Conservation (phyloP, 2,113 vertebrate genomes). For the Lepidothrix coronata region DNA sequence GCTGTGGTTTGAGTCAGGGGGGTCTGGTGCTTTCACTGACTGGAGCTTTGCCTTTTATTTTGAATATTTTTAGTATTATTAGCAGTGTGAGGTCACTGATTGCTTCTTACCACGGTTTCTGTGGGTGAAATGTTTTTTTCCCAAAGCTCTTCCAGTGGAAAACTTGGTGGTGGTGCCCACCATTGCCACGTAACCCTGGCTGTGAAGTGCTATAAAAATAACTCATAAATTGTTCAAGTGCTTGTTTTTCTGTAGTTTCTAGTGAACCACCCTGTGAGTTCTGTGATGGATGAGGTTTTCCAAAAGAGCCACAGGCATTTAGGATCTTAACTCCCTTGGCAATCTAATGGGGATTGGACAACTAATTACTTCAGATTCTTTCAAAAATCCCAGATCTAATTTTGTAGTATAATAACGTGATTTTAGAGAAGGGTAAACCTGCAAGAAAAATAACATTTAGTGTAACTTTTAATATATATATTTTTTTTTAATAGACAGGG, state of each 20-base stretch:
- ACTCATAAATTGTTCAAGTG: neutral
- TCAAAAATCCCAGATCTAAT: conserved; percentile 51
- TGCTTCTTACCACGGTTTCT: neutral
- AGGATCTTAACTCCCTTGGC: conserved; percentile 16
- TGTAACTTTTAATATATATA: neutral
- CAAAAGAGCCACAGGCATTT: conserved; percentile 6
- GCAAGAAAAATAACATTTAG: neutral
- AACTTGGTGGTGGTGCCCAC: neutral
- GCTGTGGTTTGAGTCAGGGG: neutral
- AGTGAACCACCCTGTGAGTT: neutral
- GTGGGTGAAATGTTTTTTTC: neutral
- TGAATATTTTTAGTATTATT: neutral
- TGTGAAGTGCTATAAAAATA: neutral
- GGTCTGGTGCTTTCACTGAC: neutral
- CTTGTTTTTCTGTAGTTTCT: neutral
- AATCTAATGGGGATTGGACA: neutral
- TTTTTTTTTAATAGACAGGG: neutral
- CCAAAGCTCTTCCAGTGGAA: neutral
- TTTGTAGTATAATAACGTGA: neutral
- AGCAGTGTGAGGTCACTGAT: neutral
- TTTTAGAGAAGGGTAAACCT: neutral
- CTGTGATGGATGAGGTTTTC: neutral
- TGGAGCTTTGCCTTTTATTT: neutral
- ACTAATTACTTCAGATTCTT: conserved; percentile 42
- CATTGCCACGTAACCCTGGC: neutral